These are phyloP conservation scores for Lerema accius DNA, from an alignment of 1,140 invertebrate species.

Conservation along the genomic window DNA sequence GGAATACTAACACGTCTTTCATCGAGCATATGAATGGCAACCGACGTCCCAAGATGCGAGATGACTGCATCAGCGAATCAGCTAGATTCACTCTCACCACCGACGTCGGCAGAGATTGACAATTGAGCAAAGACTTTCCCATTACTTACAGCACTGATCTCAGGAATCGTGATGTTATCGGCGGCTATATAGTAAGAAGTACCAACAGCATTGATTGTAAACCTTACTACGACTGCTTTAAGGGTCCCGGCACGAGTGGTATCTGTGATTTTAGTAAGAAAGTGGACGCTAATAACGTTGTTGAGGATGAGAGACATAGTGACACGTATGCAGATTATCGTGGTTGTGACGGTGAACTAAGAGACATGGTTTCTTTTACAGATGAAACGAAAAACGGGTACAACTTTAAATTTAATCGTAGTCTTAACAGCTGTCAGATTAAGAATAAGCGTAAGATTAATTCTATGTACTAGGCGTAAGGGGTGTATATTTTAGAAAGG, in stretches of 20 bases:
- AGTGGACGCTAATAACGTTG: conserved; percentile 27
- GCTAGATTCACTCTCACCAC: conserved; percentile 71
- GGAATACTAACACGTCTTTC: conserved; percentile 74
- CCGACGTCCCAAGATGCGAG: conserved; percentile 57
- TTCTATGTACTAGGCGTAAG: conserved; percentile 32
- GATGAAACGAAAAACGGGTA: conserved; percentile 66
- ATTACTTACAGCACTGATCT: conserved; percentile 49
- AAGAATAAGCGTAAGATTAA: conserved; percentile 66
- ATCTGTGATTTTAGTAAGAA: conserved; percentile 35
- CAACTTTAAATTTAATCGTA: conserved; percentile 74
- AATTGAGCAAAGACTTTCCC: conserved; percentile 56
- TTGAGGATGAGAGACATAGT: conserved; percentile 64
- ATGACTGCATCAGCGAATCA: conserved; percentile 76
- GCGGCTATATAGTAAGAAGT: conserved; percentile 62
- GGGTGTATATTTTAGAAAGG: conserved; percentile 23
- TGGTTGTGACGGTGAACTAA: conserved; percentile 52
- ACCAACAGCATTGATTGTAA: conserved; percentile 71
- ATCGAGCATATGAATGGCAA: conserved; percentile 78
- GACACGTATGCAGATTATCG: conserved; percentile 68
- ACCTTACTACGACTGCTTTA: conserved; percentile 74
- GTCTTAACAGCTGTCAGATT: conserved; percentile 72
- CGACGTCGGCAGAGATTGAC: conserved; percentile 75
- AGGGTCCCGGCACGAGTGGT: conserved; percentile 47
- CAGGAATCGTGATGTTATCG: conserved; percentile 56
- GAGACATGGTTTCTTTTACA: conserved; percentile 49